Base-by-base conservation (phyloP, 1,140 invertebrate genomes). In the Cotesia vestalis region DNA sequence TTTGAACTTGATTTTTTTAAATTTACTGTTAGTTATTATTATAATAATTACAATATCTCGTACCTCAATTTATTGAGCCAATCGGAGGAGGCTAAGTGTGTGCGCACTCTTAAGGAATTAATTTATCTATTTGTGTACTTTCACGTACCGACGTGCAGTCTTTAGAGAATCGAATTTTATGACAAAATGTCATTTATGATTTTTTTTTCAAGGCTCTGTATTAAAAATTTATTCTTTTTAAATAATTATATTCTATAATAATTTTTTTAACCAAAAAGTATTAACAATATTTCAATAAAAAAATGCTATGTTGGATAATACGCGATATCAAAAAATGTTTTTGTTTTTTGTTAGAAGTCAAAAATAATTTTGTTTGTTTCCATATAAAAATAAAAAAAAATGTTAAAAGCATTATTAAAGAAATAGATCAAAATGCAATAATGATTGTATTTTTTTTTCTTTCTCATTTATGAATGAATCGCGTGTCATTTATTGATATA, bases 41-140 rank as follows among this genome's bases (percentile, higher is more conserved):
- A 63, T 35, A 71, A 35, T 71, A 55, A 68, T 71, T 66, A 62
- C 67, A 60, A 55, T 68, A 69, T 14, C 67, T 66, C 66, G 61
- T 77, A 77, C 73, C 74, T 73, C 76, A 80, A 80, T 79, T 81
- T 81, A 82, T 81, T 83, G 81, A 84, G 78, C 77, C 81, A 78
- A 84, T 80, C 64, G 51, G 64, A 71, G 66, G 72, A 53, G 34
- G 61, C 52, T 59, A 69, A 72, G 72, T 77, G 74, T 73, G 67
- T 77, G 68, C 68, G 66, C 66, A 36, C 69, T 69, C 74, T 60
- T 53, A 57, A 60, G 59, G 71, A 71, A 60, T 55, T 57, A 68
- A 68, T 69, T 2, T 64, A 11, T 14, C 55, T 72, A 52, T 66
- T 40, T 46, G 63, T 36, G 63, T 72, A 71, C 71, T 62, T 66